Conservation (phyloP, 2,797 vertebrate genomes). For the Anguilla obscura region DNA sequence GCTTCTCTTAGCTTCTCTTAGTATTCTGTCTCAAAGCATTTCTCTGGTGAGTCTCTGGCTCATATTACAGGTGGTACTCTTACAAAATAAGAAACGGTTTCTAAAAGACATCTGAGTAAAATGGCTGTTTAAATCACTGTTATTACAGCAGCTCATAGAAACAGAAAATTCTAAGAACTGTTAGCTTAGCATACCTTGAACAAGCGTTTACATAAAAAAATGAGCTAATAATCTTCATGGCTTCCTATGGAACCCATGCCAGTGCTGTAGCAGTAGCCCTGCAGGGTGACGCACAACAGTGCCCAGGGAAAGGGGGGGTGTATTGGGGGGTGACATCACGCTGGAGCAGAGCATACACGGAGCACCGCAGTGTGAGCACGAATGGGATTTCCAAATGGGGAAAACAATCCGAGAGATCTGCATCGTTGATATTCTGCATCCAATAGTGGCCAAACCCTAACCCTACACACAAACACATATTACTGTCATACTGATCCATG, state of each 20-base stretch:
- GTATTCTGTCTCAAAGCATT: background rate
- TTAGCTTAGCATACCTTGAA: too few relatives aligned
- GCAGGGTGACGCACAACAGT: background rate
- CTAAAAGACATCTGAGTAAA: too few relatives aligned
- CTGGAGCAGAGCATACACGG: background rate
- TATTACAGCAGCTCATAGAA: too few relatives aligned
- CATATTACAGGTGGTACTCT: too few relatives aligned
- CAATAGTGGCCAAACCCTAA: background rate
- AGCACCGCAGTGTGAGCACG: background rate
- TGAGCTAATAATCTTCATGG: too few relatives aligned
- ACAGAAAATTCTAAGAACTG: too few relatives aligned
- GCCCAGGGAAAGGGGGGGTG: background rate
- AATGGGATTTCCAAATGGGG: background rate
- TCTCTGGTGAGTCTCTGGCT: too few relatives aligned
- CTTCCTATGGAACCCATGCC: too few relatives aligned
- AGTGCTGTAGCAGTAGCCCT: too few relatives aligned
- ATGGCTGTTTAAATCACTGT: too few relatives aligned
- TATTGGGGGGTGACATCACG: background rate
- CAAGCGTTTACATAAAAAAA: background rate
- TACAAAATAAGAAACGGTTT: too few relatives aligned
- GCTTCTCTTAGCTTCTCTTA: background rate
- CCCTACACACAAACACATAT: background rate
- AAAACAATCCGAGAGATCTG: background rate
- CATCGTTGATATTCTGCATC: background rate
- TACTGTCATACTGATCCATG: background rate